These are phyloP conservation scores for Corella eumyota DNA, from an alignment of 23 tunicate species.

Conservation along the genomic window DNA sequence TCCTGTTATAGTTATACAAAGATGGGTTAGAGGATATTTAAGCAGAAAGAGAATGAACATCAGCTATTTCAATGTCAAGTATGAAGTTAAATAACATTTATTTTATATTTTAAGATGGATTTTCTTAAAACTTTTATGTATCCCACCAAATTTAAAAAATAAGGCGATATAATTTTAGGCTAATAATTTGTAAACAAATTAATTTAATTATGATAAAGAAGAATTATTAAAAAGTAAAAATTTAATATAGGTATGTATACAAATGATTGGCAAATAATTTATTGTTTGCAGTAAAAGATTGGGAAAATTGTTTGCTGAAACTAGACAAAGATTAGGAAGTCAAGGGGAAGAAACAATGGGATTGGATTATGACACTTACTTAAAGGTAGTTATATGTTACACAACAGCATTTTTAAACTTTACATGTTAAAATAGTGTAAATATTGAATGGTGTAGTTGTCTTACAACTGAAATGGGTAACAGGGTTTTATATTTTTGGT, in stretches of 20 bases:
- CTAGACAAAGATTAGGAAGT: too few relatives aligned
- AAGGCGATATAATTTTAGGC: too few relatives aligned
- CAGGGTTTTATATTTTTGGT: too few relatives aligned
- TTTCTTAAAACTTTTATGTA: too few relatives aligned
- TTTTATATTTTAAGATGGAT: not conserved
- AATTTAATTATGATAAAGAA: too few relatives aligned
- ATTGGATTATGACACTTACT: constrained; percentile 74
- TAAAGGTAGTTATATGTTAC: constrained; percentile 25
- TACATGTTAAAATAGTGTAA: too few relatives aligned
- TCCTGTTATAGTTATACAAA: constrained; percentile 69
- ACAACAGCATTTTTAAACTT: too few relatives aligned
- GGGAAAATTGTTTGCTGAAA: constrained; percentile 32
- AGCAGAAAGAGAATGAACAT: constrained; percentile 31
- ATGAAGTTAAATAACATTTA: too few relatives aligned
- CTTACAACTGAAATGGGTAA: too few relatives aligned
- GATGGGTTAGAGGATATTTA: constrained; percentile 73
- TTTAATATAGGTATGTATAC: not conserved
- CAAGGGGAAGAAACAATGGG: constrained; percentile 49
- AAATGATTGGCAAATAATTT: not conserved
- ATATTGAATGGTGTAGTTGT: too few relatives aligned
- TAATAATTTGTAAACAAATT: too few relatives aligned
- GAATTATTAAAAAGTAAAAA: not conserved
- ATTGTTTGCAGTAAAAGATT: constrained; percentile 29
- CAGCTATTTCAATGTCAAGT: constrained; percentile 41
- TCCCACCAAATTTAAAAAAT: not conserved